Conservation (phyloP, 2,888 invertebrate species). For the Dexiosoma caninum region DNA sequence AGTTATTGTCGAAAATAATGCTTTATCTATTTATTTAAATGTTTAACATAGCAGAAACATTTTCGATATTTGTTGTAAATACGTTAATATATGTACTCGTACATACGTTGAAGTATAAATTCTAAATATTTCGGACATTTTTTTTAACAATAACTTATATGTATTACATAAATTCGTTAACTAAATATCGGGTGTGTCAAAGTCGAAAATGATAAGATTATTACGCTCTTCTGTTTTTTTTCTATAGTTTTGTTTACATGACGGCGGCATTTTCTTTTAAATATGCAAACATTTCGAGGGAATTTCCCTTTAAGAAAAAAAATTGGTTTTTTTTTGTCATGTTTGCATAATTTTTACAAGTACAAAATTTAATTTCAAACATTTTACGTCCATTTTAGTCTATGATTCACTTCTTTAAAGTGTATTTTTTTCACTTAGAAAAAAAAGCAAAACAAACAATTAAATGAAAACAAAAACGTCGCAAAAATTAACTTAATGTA, state of each 20-base stretch:
- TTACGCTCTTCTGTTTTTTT: background rate
- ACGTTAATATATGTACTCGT: no score
- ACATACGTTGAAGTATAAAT: no score
- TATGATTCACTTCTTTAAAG: constrained; percentile 57
- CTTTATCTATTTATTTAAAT: constrained; percentile 15
- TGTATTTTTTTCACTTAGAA: no score
- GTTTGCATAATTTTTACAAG: background rate
- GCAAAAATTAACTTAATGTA: background rate
- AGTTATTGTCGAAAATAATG: constrained; percentile 48
- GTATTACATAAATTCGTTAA: constrained; percentile 14
- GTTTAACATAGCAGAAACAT: constrained; percentile 17
- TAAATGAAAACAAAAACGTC: background rate
- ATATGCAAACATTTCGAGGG: constrained; percentile 7
- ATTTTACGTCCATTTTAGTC: constrained; percentile 5
- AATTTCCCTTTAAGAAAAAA: constrained; percentile 50
- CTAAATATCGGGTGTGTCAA: constrained; percentile 56
- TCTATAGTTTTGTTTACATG: constrained; percentile 13
- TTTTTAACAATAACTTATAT: constrained; percentile 4
- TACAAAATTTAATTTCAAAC: background rate
- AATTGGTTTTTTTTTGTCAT: background rate
- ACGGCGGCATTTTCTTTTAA: constrained; percentile 54
- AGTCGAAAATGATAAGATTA: constrained; percentile 54
- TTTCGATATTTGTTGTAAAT: constrained; percentile 53
- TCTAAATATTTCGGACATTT: no score
- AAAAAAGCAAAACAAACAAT: constrained; percentile 1